Percentiles rank a stretch among this genome's conserved stretches.
phyloP scores from a whole-genome alignment of 2,888 invertebrate species.

The Herminia tarsipennalis region DNA sequence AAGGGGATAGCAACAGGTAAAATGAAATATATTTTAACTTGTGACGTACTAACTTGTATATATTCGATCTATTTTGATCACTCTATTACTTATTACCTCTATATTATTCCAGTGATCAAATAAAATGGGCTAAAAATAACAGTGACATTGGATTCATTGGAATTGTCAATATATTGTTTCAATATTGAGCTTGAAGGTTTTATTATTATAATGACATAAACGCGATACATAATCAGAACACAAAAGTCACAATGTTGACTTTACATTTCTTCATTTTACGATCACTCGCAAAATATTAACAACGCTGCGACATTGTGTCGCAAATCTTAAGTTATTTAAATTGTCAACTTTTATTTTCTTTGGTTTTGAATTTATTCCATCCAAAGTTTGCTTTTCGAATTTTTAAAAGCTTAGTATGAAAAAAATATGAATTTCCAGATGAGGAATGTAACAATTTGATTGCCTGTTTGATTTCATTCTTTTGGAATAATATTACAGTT shows the following conservation, averaged over 20 bases:
- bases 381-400: slow-evolving; percentile 19
- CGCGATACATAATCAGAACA: slow-evolving; percentile 44
- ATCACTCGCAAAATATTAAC: slow-evolving; percentile 52
- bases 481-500: too few species aligned
- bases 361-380: slow-evolving; percentile 30
- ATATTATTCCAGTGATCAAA: too few species aligned
- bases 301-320: slow-evolving; percentile 47
- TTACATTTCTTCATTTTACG: slow-evolving; percentile 59
- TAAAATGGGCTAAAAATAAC: too few species aligned
- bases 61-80: too few species aligned
- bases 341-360: slow-evolving; percentile 39
- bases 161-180: neutral
- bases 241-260: slow-evolving; percentile 55
- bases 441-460: too few species aligned
- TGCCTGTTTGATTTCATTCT: too few species aligned
- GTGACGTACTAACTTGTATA: too few species aligned
- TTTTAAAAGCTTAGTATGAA: neutral
- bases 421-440: too few species aligned
- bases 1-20: too few species aligned
- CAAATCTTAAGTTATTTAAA: slow-evolving; percentile 51
- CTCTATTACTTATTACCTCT: too few species aligned
- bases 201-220: slow-evolving; percentile 32
- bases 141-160: too few species aligned
- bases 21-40: too few species aligned
- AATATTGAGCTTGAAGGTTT: slow-evolving; percentile 13